These are phyloP conservation scores for Limenitis camilla DNA, from an alignment of 2,888 invertebrate species.

Conservation along the genomic window DNA sequence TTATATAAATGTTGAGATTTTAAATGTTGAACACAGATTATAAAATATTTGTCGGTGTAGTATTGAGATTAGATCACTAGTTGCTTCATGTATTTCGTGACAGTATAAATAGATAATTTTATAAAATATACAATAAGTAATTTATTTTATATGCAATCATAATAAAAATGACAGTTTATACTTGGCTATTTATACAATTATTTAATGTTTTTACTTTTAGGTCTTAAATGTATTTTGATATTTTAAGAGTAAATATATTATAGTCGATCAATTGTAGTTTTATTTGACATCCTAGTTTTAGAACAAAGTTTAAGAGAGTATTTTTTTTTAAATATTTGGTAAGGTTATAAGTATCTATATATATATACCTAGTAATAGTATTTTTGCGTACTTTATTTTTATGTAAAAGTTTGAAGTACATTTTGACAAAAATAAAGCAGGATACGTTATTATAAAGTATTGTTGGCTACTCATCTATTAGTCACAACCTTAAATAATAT, in stretches of 20 bases:
- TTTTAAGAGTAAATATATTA: slow-evolving; percentile 35
- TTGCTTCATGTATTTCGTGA: slow-evolving; percentile 23
- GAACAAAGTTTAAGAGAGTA: not conserved
- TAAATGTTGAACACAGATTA: slow-evolving; percentile 1
- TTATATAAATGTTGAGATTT: not conserved
- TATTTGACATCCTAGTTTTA: no score
- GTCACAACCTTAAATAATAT: no score
- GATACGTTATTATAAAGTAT: no score
- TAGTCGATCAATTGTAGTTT: slow-evolving; percentile 28
- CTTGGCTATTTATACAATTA: slow-evolving; percentile 27
- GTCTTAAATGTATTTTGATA: slow-evolving; percentile 37
- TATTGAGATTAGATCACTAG: slow-evolving; percentile 21
- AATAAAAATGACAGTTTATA: slow-evolving; percentile 18
- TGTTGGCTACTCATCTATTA: no score
- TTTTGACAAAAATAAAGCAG: no score
- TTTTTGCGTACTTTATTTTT: no score
- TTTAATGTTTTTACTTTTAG: slow-evolving; percentile 30
- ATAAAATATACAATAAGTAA: slow-evolving; percentile 11
- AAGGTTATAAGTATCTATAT: no score
- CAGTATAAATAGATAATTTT: not conserved
- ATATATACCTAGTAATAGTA: no score
- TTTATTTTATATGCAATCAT: slow-evolving; percentile 17
- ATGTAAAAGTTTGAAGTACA: no score
- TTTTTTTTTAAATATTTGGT: not conserved
- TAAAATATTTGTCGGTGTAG: slow-evolving; percentile 14